Evolutionary conservation across 2,888 invertebrate species (phyloP).

Genomic region (Hypomecis atomaria): DNA sequence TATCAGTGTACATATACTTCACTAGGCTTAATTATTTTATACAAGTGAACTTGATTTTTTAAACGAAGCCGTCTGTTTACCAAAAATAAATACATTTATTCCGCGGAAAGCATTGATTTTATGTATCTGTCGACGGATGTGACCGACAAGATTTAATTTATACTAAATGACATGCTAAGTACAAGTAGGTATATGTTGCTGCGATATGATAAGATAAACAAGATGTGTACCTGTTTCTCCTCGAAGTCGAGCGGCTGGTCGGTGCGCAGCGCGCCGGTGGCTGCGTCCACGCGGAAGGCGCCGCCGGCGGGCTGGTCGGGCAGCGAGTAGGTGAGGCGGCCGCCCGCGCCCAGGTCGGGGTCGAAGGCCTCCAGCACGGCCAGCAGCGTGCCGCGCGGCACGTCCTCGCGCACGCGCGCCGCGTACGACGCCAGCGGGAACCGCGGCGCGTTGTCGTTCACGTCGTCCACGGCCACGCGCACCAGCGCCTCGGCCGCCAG

Average conservation of each 20-base stretch:
- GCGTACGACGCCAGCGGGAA: constrained; percentile 91
- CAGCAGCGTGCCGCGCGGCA: constrained; percentile 94
- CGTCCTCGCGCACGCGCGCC: constrained; percentile 95
- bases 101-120: no score
- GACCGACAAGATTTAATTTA: no score
- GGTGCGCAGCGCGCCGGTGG: constrained; percentile 94
- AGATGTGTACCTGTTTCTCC: constrained; percentile 88
- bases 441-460: constrained; percentile 94
- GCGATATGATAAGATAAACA: no score
- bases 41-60: no score
- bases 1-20: no score
- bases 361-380: constrained; percentile 93
- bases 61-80: no score
- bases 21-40: no score
- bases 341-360: constrained; percentile 93
- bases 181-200: no score
- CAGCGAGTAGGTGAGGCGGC: constrained; percentile 91
- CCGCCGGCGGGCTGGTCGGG: constrained; percentile 86
- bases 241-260: constrained; percentile 93
- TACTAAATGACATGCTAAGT: no score
- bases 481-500: constrained; percentile 93
- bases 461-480: constrained; percentile 92
- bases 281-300: constrained; percentile 92
- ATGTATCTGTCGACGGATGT: no score
- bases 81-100: no score